Evolutionary conservation across 2,888 invertebrate genomes (phyloP).

Genomic region (Dryobotodes eremita): DNA sequence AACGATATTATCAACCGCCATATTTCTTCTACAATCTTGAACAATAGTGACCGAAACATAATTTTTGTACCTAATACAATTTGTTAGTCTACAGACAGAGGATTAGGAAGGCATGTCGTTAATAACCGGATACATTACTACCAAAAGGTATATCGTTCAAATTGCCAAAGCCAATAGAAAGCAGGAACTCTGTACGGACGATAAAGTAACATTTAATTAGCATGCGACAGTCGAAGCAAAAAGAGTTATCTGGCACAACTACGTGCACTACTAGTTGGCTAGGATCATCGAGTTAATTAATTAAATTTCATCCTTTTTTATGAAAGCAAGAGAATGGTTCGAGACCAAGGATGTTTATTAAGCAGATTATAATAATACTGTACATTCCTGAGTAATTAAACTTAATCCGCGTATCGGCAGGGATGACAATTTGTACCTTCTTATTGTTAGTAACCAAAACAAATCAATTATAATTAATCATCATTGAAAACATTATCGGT

Average conservation of each 20-base stretch:
- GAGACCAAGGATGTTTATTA: constrained; percentile 6
- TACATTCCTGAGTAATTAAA: constrained; percentile 9
- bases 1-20: neutral
- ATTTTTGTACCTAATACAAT: neutral
- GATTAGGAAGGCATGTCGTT: constrained; percentile 26
- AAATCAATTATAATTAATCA: neutral
- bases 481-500: constrained; percentile 7
- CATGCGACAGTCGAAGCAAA: constrained; percentile 58
- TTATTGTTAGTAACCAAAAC: neutral
- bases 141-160: constrained; percentile 33
- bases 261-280: constrained; percentile 43
- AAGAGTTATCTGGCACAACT: constrained; percentile 60
- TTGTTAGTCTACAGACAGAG: constrained; percentile 17
- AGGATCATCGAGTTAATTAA: constrained; percentile 36
- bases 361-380: neutral
- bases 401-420: neutral
- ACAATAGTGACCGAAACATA: neutral
- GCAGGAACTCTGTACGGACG: constrained; percentile 36
- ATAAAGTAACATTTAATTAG: constrained; percentile 67
- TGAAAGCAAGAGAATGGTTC: constrained; percentile 9
- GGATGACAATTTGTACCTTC: constrained; percentile 1
- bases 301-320: constrained; percentile 31
- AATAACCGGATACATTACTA: constrained; percentile 48
- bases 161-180: constrained; percentile 55
- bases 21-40: neutral